phyloP scores from a whole-genome alignment of 2,113 vertebrate species.

The Lagopus muta region DNA sequence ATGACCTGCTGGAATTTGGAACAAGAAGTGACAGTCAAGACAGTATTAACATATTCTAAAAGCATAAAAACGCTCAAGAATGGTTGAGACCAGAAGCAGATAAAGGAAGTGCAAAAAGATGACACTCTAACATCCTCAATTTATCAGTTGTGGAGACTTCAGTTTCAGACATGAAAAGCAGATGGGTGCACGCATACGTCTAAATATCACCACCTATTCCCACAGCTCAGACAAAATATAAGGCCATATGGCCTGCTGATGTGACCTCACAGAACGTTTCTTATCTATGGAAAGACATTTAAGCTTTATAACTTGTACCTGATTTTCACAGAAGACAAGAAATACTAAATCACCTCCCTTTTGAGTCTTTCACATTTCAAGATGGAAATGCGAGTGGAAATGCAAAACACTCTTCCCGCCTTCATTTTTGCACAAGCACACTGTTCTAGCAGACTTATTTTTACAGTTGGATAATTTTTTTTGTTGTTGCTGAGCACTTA shows the following conservation, averaged over 20 bases:
- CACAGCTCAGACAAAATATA: background rate
- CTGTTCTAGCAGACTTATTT: background rate
- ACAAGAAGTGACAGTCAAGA: background rate
- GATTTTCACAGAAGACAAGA: background rate
- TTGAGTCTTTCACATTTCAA: background rate
- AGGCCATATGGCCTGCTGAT: background rate
- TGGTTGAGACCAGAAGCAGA: background rate
- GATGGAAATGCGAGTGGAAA: background rate
- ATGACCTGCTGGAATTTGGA: background rate
- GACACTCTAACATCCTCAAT: background rate
- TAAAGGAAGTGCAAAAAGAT: background rate
- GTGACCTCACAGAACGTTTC: background rate
- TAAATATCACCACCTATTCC: background rate
- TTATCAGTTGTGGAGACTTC: background rate
- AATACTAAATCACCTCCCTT: background rate
- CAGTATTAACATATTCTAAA: background rate
- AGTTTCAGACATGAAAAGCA: background rate
- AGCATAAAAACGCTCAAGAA: background rate
- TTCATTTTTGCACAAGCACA: background rate
- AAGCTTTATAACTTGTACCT: background rate
- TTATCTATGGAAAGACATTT: fast-evolving
- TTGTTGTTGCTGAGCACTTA: background rate
- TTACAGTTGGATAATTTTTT: background rate
- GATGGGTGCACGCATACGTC: fast-evolving
- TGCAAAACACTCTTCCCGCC: background rate